These are phyloP conservation scores for Tortricodes alternella DNA, from an alignment of 2,888 invertebrate species.

Conservation along the genomic window DNA sequence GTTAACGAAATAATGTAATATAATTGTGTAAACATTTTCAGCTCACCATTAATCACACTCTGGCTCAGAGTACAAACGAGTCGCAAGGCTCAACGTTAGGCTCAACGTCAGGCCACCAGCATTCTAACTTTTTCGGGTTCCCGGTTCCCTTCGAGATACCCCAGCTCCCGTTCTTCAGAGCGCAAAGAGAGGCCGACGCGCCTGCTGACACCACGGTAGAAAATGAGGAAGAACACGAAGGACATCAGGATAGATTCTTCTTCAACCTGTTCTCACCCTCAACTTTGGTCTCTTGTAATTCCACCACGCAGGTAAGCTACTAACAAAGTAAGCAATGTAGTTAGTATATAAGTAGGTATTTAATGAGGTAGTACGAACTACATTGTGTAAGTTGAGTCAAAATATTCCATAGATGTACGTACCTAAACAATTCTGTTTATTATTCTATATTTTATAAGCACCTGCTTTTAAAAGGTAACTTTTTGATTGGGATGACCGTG, in stretches of 20 bases:
- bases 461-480: too few relatives aligned
- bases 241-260: slow-evolving; percentile 37
- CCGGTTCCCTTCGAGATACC: slow-evolving; percentile 12
- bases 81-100: neutral
- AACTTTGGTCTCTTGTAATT: slow-evolving; percentile 37
- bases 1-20: too few relatives aligned
- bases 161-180: slow-evolving; percentile 8
- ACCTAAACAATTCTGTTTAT: too few relatives aligned
- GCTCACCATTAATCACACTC: slow-evolving; percentile 41
- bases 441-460: too few relatives aligned
- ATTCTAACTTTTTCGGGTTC: slow-evolving; percentile 14
- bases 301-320: slow-evolving; percentile 36
- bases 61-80: slow-evolving; percentile 39
- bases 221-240: slow-evolving; percentile 22
- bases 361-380: too few relatives aligned
- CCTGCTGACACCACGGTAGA: neutral
- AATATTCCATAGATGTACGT: too few relatives aligned
- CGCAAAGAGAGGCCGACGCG: slow-evolving; percentile 1
- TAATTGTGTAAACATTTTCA: slow-evolving; percentile 14
- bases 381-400: too few relatives aligned
- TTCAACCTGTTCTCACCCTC: slow-evolving; percentile 24
- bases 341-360: too few relatives aligned
- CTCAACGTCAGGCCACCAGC: neutral
- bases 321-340: too few relatives aligned
- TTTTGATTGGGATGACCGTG: too few relatives aligned